These are phyloP conservation scores for Seira sanloemensis DNA, from an alignment of 2,888 invertebrate genomes.

Conservation along the genomic window DNA sequence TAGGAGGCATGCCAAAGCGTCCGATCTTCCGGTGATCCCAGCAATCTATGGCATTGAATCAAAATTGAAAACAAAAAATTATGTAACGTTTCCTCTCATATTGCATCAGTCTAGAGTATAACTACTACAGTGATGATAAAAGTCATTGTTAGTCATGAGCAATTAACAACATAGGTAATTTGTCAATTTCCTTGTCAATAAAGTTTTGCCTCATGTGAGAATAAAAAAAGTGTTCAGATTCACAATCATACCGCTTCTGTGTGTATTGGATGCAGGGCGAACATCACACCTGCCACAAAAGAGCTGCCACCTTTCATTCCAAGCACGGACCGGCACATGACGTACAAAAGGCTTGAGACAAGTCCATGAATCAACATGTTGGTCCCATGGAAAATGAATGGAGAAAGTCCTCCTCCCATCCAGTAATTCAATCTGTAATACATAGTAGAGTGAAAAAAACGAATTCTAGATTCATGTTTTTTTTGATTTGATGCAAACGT, in stretches of 20 bases:
- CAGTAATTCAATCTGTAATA: conserved; percentile 83
- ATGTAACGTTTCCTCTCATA: too few species aligned
- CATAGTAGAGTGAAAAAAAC: background rate
- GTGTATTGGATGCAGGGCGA: conserved; percentile 91
- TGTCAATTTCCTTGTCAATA: background rate
- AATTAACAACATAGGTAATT: background rate
- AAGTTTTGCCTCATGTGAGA: background rate
- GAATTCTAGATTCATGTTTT: background rate
- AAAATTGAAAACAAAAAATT: background rate
- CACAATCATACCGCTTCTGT: conserved; percentile 94
- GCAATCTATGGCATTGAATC: conserved; percentile 81
- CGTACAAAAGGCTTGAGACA: conserved; percentile 84
- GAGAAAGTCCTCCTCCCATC: conserved; percentile 80
- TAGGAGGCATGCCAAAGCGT: conserved; percentile 89
- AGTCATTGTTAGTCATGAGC: too few species aligned
- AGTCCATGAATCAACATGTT: conserved; percentile 86
- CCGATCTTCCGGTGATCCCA: conserved; percentile 91
- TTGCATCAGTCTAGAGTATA: too few species aligned
- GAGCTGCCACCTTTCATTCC: conserved; percentile 83
- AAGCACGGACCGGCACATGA: conserved; percentile 82
- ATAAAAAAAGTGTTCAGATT: conserved; percentile 77
- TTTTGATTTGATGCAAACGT: background rate
- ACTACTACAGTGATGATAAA: too few species aligned
- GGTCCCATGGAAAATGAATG: conserved; percentile 87
- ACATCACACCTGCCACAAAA: conserved; percentile 84